Percentiles rank a stretch among this genome's conserved stretches.
Evolutionary conservation across 2,797 vertebrate species (phyloP).

Genomic region (Anguilla marmorata): DNA sequence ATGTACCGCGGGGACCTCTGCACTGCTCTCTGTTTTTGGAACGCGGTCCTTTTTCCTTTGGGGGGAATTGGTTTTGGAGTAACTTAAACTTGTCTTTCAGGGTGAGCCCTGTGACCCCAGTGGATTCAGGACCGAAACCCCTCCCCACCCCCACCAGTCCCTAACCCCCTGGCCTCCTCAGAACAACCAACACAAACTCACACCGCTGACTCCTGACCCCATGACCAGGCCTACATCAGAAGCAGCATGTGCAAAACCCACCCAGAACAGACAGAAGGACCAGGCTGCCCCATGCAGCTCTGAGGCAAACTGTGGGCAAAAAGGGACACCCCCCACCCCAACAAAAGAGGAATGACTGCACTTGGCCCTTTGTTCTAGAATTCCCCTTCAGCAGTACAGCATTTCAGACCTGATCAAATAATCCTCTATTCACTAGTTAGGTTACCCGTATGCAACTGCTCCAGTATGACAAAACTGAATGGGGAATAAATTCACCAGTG

Average conservation of each 20-base stretch:
- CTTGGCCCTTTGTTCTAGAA: not conserved
- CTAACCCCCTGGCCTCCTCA: slow-evolving; percentile 44
- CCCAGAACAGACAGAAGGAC: not conserved
- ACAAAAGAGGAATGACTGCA: not conserved
- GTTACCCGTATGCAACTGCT: not conserved
- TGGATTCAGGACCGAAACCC: slow-evolving; percentile 52
- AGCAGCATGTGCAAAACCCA: not conserved
- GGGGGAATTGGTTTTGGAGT: not conserved
- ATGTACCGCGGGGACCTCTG: slow-evolving; percentile 39
- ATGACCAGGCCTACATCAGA: slow-evolving; percentile 24
- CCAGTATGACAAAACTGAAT: not conserved
- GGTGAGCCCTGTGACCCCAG: slow-evolving; percentile 51
- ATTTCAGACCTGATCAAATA: not conserved
- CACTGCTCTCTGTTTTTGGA: slow-evolving; percentile 35
- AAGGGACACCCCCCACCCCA: not conserved
- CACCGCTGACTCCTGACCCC: slow-evolving; percentile 54
- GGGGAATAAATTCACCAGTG: not conserved
- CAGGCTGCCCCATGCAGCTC: not conserved
- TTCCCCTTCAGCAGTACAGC: not conserved
- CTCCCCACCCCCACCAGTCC: not conserved
- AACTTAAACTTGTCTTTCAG: slow-evolving; percentile 24
- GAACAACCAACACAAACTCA: slow-evolving; percentile 58
- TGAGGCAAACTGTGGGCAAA: not conserved
- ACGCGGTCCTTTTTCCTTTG: slow-evolving; percentile 28
- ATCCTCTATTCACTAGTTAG: not conserved